These are phyloP conservation scores for Harmothoe impar DNA, from an alignment of 2,888 invertebrate species.

Conservation along the genomic window DNA sequence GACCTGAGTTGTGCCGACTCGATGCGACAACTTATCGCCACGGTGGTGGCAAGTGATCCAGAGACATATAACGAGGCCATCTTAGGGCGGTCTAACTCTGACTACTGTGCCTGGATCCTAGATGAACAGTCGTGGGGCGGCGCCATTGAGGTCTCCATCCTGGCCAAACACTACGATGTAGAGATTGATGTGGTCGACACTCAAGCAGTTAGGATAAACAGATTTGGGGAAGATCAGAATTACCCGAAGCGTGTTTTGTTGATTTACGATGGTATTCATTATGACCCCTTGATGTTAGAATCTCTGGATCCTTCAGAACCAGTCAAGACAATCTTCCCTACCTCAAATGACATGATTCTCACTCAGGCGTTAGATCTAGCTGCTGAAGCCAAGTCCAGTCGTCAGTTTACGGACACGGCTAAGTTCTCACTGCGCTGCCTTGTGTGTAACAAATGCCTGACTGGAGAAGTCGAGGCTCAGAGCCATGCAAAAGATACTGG, in stretches of 20 bases:
- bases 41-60: conserved; percentile 90
- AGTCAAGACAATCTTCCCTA: conserved; percentile 91
- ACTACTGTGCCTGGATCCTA: conserved; percentile 95
- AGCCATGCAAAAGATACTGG: conserved; percentile 93
- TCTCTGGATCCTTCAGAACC: conserved; percentile 83
- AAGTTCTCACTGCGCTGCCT: conserved; percentile 93
- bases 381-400: conserved; percentile 92
- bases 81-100: conserved; percentile 89
- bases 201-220: conserved; percentile 92
- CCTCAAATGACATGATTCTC: conserved; percentile 89
- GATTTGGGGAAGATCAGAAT: conserved; percentile 94
- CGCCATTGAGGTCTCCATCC: conserved; percentile 94
- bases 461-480: conserved; percentile 92
- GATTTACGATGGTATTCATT: conserved; percentile 97
- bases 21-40: conserved; percentile 94
- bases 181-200: conserved; percentile 98
- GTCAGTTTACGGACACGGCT: conserved; percentile 95
- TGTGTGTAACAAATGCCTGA: conserved; percentile 90
- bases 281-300: conserved; percentile 95
- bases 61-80: conserved; percentile 93
- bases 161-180: conserved; percentile 92
- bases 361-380: conserved; percentile 93
- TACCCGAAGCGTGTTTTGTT: conserved; percentile 93
- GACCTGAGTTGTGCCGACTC: conserved; percentile 89
- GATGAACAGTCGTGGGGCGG: conserved; percentile 94